Percentiles rank a stretch among this genome's conserved stretches.
Conservation (phyloP, 1,140 invertebrate genomes). For the Dendrolimus punctatus region DNA sequence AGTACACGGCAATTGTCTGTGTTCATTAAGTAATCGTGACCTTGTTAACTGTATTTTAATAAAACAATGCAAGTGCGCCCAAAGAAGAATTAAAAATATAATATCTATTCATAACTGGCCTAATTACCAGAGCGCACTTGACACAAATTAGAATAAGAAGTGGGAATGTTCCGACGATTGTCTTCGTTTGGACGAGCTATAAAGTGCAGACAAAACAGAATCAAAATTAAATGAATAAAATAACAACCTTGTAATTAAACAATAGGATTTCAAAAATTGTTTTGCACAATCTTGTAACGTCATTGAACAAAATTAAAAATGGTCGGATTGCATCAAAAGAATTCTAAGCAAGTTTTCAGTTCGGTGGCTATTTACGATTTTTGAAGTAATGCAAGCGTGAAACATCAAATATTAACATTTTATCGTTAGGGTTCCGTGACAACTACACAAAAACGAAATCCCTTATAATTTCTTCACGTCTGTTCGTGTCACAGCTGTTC, state of each 20-base stretch:
- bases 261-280: slow-evolving; percentile 15
- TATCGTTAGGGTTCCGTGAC: too few species aligned
- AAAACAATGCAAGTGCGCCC: slow-evolving; percentile 30
- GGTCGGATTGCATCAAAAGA: too few species aligned
- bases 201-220: neutral
- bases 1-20: slow-evolving; percentile 28
- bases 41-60: slow-evolving; percentile 38
- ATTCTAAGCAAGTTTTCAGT: slow-evolving; percentile 2
- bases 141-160: slow-evolving; percentile 43
- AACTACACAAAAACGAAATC: too few species aligned
- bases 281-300: slow-evolving; percentile 12
- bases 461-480: too few species aligned
- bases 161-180: slow-evolving; percentile 50
- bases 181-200: slow-evolving; percentile 5
- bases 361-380: neutral
- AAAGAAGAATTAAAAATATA: slow-evolving; percentile 39
- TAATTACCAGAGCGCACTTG: slow-evolving; percentile 48
- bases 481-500: too few species aligned
- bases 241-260: slow-evolving; percentile 16
- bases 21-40: slow-evolving; percentile 39
- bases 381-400: too few species aligned
- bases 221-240: slow-evolving; percentile 1
- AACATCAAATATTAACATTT: too few species aligned
- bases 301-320: neutral
- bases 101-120: slow-evolving; percentile 34